A percentile compares a stretch with the other conserved stretches of the same genome.
Conservation (phyloP, 2,888 invertebrate species). For the Helicoverpa assulta region DNA sequence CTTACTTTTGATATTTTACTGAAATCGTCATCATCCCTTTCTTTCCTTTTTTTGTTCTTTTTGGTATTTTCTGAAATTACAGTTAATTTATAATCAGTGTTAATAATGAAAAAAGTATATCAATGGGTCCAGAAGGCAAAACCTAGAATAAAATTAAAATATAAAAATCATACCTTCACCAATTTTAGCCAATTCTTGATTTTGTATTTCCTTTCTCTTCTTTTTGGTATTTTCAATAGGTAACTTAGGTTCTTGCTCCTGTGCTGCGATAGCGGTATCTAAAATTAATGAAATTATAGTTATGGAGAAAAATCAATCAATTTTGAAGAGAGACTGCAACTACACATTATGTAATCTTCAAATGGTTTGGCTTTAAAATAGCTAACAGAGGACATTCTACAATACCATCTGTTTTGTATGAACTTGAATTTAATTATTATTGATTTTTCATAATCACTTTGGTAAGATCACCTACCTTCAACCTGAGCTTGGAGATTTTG, state of each 20-base stretch:
- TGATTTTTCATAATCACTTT: background rate
- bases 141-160: background rate
- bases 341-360: too few relatives aligned
- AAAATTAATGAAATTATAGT: conserved; percentile 13
- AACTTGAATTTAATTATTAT: background rate
- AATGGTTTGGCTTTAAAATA: background rate
- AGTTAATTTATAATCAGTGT: background rate
- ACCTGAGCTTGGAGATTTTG: conserved; percentile 35
- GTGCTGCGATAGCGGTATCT: conserved; percentile 22
- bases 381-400: too few relatives aligned
- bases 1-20: conserved; percentile 73
- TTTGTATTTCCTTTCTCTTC: conserved; percentile 29
- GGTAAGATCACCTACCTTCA: conserved; percentile 40
- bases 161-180: conserved; percentile 28
- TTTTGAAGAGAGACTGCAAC: too few relatives aligned
- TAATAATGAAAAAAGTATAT: background rate
- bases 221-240: conserved; percentile 34
- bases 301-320: too few relatives aligned
- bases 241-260: conserved; percentile 14
- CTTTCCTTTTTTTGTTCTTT: conserved; percentile 79
- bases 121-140: background rate
- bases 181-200: conserved; percentile 20
- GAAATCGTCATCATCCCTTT: conserved; percentile 74
- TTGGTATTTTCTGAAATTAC: conserved; percentile 53
- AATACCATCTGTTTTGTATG: background rate